Base-by-base conservation (phyloP, 2,888 invertebrate species). In the Epinotia brunnichana region DNA sequence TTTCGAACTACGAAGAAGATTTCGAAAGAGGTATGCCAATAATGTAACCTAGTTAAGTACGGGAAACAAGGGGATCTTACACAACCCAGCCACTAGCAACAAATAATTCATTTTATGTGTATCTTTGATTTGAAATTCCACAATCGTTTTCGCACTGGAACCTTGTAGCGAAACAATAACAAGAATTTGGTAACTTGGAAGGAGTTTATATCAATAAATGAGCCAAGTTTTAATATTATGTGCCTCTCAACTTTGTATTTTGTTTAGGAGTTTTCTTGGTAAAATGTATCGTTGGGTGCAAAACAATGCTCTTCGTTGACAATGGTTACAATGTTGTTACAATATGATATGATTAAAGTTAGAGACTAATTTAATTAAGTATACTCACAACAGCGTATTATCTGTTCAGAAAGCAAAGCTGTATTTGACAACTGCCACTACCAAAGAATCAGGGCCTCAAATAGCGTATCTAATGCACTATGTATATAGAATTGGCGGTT, bases 141-240 rank as follows among this genome's bases (percentile, higher is more conserved):
- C 44, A 61, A 71, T 24, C 60, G 66, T 54, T 66, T 67, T 61
- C 60, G 39, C 35, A 68, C 68, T 17, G 44, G 17, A 19, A 39
- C 72, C 67, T 62, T 61, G 67, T 17, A 51, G 54, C 54, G 24
- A 72, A 72, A 72, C 72, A 72, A 71, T 60, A 71, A 71, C 66
- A 71, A 68, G 72, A 68, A 68, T 72, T 62, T 56, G 61, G 56
- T 72, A 62, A 68, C 67, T 68, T 62, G 67, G 44, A 61, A 67
- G 67, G 61, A 72, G 67, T 72, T 72, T 72, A 68, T 72, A 72
- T 72, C 67, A 72, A 72, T 72, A 72, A 72, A 72, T 72, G 72
- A 72, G 67, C 61, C 54, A 72, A 72, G 72, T 72, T 72, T 67
- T 62, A 67, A 72, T 72, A 67, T 68, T 68, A 72, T 68, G 67